Evolutionary conservation across 2,888 invertebrate species (phyloP), one percentile per base, ranked within the genome.

Genomic region (Chymomyza fuscimana): DNA sequence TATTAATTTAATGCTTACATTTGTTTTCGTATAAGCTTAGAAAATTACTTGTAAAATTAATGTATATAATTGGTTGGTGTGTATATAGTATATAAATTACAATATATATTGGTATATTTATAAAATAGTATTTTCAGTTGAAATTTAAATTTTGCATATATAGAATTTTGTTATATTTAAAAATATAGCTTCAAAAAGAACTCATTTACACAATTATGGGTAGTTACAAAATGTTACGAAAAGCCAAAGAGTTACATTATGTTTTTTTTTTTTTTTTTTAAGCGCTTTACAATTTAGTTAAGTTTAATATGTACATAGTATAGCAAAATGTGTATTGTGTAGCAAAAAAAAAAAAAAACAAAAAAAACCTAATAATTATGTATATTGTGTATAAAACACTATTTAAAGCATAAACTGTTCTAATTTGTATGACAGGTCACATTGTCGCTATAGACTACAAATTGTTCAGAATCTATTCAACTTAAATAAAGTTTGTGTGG

Each of bases 361-460:
- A 32, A 2, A 32, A 10, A 6, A 46, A 46, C 12, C 3, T 46
- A 6, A 46, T 12, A 46, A 46, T 46, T 46, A 36, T 36, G 36
- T 36, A 25, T 25, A 12, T 46, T 46, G 40, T 46, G 40, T 46
- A 46, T 46, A 12, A 46, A 12, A 46, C 40, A 46, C 40, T 46
- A 36, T 36, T 36, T 36, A 46, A 46, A 46, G 40, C 40, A 46
- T 36, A 50, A 65, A 54, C 69, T 67, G 52, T 66, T 58, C 63
- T 70, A 63, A 68, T 50, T 54, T 60, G 65, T 72, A 67, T 75
- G 74, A 77, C 77, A 75, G 70, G 76, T 75, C 76, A 66, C 70
- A 63, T 70, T 65, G 65, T 12, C 40, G 56, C 74, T 69, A 72
- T 72, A n/a, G 40, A 22, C 59, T 63, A 66, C 72, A 75, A 69